Evolutionary conservation across 2,113 vertebrate genomes (phyloP), one percentile per base, ranked within the genome.

Genomic region (Antennarius striatus): DNA sequence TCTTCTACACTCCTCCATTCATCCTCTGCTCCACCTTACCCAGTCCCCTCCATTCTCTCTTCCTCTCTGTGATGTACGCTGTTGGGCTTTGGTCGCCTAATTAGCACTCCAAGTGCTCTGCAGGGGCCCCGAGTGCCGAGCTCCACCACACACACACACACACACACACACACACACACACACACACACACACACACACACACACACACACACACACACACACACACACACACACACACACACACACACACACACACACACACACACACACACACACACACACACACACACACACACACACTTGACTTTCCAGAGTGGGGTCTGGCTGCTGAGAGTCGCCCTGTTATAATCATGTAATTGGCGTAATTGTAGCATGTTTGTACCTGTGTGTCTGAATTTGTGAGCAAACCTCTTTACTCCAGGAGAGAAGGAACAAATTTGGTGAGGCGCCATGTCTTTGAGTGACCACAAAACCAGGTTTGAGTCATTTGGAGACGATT

Each of bases 31-130:
- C 65, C 22, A 55, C 55, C 67, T 46, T 60, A 70, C 77, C 55
- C 70, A 59, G 63, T 46, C 49, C 72, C 77, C 71, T 42, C 63
- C 71, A 79, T 61, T 59, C 15, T 15, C 13, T 46, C 56, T 46
- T 4, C 17, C 22, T 46, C 72, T 59, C 71, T 84, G 73, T 85
- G 82, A 86, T 89, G 77, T 76, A 86, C 71, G 78, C 81, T 60
- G 78, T 71, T 80, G 78, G 82, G 75, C 82, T 85, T 82, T 84
- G 83, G 82, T 74, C 81, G 81, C 77, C 82, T 86, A 89, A 88
- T 88, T 90, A 87, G 83, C 86, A 82, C 83, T 79, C 75, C 76
- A 71, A 86, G 80, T 84, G 74, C 83, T 77, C 83, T 85, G 84
- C 81, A 81, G 84, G 78, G 79, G 78, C 66, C 71, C 68, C 45